A percentile compares a stretch with the other conserved stretches of the same genome.
Conservation (phyloP, 1,140 invertebrate genomes). For the Papilio xuthus region DNA sequence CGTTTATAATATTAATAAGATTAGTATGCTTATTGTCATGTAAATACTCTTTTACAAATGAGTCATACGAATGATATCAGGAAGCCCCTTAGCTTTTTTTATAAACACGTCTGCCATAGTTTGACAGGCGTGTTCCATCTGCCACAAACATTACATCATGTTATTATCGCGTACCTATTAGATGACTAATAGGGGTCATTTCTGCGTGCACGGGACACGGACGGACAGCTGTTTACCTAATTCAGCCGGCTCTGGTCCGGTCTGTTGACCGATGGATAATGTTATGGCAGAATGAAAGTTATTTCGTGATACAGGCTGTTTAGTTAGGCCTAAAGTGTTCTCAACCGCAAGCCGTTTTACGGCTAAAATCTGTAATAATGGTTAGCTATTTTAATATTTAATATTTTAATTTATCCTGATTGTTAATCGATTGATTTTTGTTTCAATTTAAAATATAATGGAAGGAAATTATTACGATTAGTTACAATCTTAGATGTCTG, state of each 20-base stretch:
- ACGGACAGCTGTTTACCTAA: conserved; percentile 27
- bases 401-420: background rate
- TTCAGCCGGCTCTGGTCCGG: background rate
- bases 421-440: background rate
- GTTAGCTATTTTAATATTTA: background rate
- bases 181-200: conserved; percentile 29
- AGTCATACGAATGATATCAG: background rate
- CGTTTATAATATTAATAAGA: too few species aligned
- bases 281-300: conserved; percentile 10
- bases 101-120: background rate
- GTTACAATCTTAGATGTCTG: background rate
- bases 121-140: background rate
- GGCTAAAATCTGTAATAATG: conserved; percentile 4
- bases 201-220: background rate
- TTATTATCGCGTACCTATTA: conserved; percentile 8
- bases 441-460: background rate
- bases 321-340: conserved; percentile 2
- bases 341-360: conserved; percentile 1
- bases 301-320: conserved; percentile 7
- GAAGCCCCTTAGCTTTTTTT: background rate
- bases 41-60: background rate
- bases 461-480: background rate
- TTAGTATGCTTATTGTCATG: too few species aligned
- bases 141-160: conserved; percentile 15
- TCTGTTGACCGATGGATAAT: conserved; percentile 27